Conservation (phyloP, 2,797 vertebrate genomes). For the Megaceryle alcyon region DNA sequence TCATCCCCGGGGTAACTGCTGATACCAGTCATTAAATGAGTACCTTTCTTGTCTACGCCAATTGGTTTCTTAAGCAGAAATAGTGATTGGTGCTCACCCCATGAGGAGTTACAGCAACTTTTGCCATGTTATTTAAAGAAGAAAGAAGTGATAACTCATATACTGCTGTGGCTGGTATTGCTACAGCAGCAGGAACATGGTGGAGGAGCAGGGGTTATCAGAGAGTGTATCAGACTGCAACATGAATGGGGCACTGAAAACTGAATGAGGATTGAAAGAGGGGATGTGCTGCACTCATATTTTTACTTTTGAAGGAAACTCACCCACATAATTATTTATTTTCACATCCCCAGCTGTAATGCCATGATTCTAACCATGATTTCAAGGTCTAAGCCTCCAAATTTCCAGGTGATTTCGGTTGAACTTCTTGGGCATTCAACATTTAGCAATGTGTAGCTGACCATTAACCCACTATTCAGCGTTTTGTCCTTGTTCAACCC, state of each 20-base stretch:
- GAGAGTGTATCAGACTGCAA: neutral
- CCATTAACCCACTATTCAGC: neutral
- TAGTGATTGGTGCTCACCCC: neutral
- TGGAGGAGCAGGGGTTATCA: neutral
- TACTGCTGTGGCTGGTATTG: neutral
- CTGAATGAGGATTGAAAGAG: neutral
- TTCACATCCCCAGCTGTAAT: neutral
- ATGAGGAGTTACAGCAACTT: neutral
- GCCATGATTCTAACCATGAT: neutral
- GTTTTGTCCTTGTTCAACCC: neutral
- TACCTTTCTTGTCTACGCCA: neutral
- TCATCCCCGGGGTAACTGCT: neutral
- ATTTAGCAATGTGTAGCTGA: neutral
- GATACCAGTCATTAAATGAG: neutral
- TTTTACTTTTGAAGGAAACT: neutral
- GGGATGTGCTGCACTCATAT: neutral
- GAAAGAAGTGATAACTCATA: neutral
- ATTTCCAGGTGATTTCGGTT: neutral
- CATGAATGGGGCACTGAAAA: neutral
- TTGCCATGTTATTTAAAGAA: neutral
- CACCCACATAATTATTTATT: neutral
- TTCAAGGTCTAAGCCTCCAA: neutral
- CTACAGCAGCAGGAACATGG: neutral
- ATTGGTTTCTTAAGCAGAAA: neutral
- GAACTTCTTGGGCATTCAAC: neutral